Evolutionary conservation across 2,888 invertebrate genomes (phyloP).

Genomic region (Cactoblastis cactorum): DNA sequence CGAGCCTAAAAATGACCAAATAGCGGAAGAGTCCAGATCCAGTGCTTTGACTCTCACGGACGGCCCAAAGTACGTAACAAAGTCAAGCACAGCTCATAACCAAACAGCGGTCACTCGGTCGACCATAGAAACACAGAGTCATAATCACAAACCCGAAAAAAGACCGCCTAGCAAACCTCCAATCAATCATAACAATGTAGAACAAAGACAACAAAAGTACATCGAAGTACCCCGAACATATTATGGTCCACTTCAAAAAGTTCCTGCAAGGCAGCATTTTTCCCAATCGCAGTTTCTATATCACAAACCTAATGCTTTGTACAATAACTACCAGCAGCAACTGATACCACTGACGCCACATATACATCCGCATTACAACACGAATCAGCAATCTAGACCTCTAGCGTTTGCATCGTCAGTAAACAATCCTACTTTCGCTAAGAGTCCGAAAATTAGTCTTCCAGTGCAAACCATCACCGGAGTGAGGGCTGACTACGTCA

Average conservation of each 20-base stretch:
- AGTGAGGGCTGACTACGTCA: constrained; percentile 54
- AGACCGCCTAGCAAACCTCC: constrained; percentile 61
- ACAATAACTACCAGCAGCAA: constrained; percentile 51
- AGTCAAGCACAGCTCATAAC: constrained; percentile 30
- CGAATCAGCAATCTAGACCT: constrained; percentile 32
- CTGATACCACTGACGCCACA: constrained; percentile 50
- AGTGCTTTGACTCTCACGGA: constrained; percentile 52
- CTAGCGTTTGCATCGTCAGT: constrained; percentile 47
- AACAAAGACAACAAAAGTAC: constrained; percentile 32
- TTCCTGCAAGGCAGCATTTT: constrained; percentile 43
- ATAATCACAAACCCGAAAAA: constrained; percentile 41
- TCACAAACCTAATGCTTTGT: constrained; percentile 47
- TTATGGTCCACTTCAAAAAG: constrained; percentile 41
- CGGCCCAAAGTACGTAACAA: constrained; percentile 50
- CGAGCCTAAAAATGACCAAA: constrained; percentile 44
- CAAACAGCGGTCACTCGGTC: constrained; percentile 24
- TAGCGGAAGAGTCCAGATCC: constrained; percentile 61
- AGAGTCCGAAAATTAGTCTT: constrained; percentile 55
- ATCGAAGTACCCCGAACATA: constrained; percentile 42
- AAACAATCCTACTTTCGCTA: constrained; percentile 41
- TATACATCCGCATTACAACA: constrained; percentile 37
- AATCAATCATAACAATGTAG: constrained; percentile 41
- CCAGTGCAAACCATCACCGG: constrained; percentile 67
- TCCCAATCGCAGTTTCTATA: constrained; percentile 41
- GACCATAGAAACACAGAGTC: constrained; percentile 29